phyloP scores from a whole-genome alignment of 2,888 invertebrate species.

The Drosophila lutescens region DNA sequence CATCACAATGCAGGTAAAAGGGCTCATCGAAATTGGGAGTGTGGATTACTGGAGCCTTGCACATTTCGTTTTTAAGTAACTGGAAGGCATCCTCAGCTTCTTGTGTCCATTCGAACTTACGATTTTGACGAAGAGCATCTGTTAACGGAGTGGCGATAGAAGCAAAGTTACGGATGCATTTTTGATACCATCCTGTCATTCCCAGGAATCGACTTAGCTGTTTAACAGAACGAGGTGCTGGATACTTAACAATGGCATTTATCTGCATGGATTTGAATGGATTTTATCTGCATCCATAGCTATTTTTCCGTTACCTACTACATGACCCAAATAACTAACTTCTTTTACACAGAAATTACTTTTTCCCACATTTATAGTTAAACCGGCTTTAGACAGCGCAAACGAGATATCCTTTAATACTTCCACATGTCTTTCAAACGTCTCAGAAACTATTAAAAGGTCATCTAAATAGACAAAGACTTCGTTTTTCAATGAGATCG shows the following conservation, averaged over 20 bases:
- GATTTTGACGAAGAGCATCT: slow-evolving; percentile 4
- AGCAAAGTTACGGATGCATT: slow-evolving; percentile 10
- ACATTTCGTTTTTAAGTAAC: slow-evolving; percentile 4
- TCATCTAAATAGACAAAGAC: background rate
- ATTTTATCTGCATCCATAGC: too few species aligned
- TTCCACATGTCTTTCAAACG: too few species aligned
- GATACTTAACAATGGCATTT: slow-evolving; percentile 6
- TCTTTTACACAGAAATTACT: too few species aligned
- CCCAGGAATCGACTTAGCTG: background rate
- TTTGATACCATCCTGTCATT: slow-evolving; percentile 1
- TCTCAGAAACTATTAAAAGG: too few species aligned
- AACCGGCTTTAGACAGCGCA: too few species aligned
- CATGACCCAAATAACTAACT: too few species aligned
- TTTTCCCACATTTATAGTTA: too few species aligned
- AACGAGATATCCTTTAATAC: too few species aligned
- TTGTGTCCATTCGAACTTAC: slow-evolving; percentile 1
- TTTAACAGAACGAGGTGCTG: slow-evolving; percentile 6
- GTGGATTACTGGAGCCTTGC: slow-evolving; percentile 6
- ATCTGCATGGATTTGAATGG: too few species aligned
- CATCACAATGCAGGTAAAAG: slow-evolving; percentile 4
- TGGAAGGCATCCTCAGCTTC: slow-evolving; percentile 7
- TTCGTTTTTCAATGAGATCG: slow-evolving; percentile 10
- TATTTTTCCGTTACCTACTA: too few species aligned
- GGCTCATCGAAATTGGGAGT: slow-evolving; percentile 4
- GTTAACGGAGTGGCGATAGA: slow-evolving; percentile 5